Conservation (phyloP, 2,113 vertebrate genomes). For the Haplochromis burtoni region DNA sequence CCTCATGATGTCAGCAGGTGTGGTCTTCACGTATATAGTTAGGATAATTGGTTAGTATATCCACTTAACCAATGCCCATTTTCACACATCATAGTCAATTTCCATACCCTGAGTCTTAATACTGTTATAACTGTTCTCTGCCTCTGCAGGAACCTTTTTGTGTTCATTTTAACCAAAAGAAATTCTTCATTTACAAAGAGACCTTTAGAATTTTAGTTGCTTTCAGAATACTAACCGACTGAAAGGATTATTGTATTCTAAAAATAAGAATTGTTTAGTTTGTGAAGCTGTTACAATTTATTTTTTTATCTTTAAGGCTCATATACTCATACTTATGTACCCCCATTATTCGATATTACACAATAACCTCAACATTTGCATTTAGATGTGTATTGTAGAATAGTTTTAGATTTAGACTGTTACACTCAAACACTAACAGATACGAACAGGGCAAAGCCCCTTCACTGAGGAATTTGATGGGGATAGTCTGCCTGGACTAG, state of each 20-base stretch:
- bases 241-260: not conserved
- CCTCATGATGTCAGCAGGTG: not conserved
- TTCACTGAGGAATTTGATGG: not conserved
- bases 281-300: not conserved
- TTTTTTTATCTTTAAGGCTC: not conserved
- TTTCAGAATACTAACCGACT: not conserved
- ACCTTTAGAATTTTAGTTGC: not conserved
- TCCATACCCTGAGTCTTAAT: not conserved
- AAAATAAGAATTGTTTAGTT: not conserved
- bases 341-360: not conserved
- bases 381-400: not conserved
- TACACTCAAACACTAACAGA: not conserved
- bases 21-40: not conserved
- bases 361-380: not conserved
- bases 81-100: not conserved
- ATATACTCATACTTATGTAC: not conserved
- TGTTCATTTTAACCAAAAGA: accelerated
- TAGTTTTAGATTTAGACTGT: not conserved
- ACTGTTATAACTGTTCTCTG: not conserved
- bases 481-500: not conserved
- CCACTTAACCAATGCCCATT: not conserved
- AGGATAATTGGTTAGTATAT: not conserved
- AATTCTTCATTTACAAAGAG: accelerated
- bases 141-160: not conserved
- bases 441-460: not conserved